Conservation (phyloP, 92 coral and sea anemone species). For the Zoanthus gigantus region DNA sequence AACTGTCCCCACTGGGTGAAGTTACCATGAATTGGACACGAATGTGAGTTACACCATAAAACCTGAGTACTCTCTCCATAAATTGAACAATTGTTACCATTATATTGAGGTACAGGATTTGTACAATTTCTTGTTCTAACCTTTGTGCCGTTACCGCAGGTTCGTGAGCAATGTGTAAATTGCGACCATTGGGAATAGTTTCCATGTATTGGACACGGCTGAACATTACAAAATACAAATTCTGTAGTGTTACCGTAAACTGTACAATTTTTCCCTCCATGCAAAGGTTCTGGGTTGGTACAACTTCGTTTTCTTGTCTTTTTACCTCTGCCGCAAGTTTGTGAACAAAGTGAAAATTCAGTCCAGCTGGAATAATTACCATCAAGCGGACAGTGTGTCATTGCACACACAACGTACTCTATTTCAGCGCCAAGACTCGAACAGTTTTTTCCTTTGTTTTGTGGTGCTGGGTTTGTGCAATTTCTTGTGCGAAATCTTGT, state of each 20-base stretch:
- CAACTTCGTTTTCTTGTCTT: constrained; percentile 42
- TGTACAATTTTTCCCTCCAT: constrained; percentile 52
- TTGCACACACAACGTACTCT: constrained; percentile 20
- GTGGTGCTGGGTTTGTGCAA: constrained; percentile 53
- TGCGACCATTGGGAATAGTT: constrained; percentile 57
- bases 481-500: constrained; percentile 41
- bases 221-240: constrained; percentile 14
- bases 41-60: constrained; percentile 28
- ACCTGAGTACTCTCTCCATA: constrained; percentile 30
- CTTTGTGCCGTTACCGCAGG: constrained; percentile 51
- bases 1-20: constrained; percentile 51
- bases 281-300: constrained; percentile 47
- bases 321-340: constrained; percentile 47
- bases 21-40: constrained; percentile 58
- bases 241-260: constrained; percentile 17
- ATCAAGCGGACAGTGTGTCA: constrained; percentile 38
- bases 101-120: constrained; percentile 44
- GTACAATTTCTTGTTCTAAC: constrained; percentile 48
- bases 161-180: constrained; percentile 34
- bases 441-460: constrained; percentile 50
- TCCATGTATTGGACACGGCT: constrained; percentile 59
- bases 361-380: constrained; percentile 54
- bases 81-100: constrained; percentile 48
- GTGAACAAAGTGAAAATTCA: constrained; percentile 36
- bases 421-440: constrained; percentile 16